Conservation (phyloP, 2,797 vertebrate genomes). For the Pseudochirops cupreus region DNA sequence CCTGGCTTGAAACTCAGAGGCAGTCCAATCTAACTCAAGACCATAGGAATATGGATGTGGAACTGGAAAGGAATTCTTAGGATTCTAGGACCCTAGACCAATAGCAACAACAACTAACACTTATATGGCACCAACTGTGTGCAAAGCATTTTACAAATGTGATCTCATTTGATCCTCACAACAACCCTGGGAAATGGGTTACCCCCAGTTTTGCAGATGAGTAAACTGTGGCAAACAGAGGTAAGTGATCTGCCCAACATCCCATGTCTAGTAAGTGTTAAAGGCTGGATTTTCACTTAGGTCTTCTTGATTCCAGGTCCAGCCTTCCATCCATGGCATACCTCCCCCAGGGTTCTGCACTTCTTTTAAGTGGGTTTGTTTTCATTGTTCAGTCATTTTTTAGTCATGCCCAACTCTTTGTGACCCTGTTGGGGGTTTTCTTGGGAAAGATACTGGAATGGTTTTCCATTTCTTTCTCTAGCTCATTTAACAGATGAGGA, state of each 20-base stretch:
- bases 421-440: too few relatives aligned
- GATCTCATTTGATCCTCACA: neutral
- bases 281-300: neutral
- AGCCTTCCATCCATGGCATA: neutral
- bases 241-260: neutral
- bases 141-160: neutral
- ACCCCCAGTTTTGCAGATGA: neutral
- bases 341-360: neutral
- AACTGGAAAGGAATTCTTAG: neutral
- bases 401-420: neutral
- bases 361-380: neutral
- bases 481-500: neutral
- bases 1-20: constrained; percentile 45
- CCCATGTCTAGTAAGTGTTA: neutral
- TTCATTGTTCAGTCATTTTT: neutral
- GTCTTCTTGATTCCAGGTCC: neutral
- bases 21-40: constrained; percentile 51
- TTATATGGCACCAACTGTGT: neutral
- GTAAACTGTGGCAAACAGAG: neutral
- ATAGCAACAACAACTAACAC: neutral
- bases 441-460: neutral
- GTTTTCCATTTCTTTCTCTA: neutral
- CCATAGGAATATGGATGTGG: neutral
- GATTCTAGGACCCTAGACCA: neutral
- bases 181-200: neutral